These are phyloP conservation scores for Merodon equestris DNA, from an alignment of 2,888 invertebrate genomes.

Conservation along the genomic window DNA sequence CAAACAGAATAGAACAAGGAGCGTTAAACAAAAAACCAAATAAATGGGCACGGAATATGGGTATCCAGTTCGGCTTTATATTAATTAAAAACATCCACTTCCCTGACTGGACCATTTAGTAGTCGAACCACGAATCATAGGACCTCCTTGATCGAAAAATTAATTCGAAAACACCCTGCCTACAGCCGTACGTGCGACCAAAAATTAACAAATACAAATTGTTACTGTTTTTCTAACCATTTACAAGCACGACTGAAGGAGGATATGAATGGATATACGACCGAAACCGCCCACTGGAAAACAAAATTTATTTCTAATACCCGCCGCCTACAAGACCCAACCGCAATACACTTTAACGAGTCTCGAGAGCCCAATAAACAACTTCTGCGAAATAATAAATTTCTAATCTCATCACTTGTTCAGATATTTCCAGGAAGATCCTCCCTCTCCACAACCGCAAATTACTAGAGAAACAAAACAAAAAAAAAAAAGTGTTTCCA, in stretches of 20 bases:
- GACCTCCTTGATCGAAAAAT: no score
- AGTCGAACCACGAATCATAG: no score
- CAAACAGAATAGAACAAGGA: constrained; percentile 5
- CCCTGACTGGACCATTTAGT: no score
- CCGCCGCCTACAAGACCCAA: constrained; percentile 38
- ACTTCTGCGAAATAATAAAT: constrained; percentile 63
- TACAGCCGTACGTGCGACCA: not conserved
- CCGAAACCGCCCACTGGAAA: constrained; percentile 25
- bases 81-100: constrained; percentile 63
- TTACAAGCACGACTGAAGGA: no score
- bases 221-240: constrained; percentile 57
- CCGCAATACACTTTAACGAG: constrained; percentile 54
- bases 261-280: not conserved
- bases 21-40: not conserved
- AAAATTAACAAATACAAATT: constrained; percentile 63
- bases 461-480: constrained; percentile 42
- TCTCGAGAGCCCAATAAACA: constrained; percentile 64
- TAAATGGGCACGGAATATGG: constrained; percentile 29
- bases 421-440: constrained; percentile 23
- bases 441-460: constrained; percentile 11
- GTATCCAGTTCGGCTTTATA: constrained; percentile 53
- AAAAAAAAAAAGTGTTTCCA: constrained; percentile 43
- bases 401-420: constrained; percentile 66
- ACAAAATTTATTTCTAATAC: constrained; percentile 48
- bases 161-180: no score